A percentile compares a stretch with the other conserved stretches of the same genome.
These are phyloP conservation scores for Agrochola macilenta DNA, from an alignment of 2,888 invertebrate genomes.

Conservation along the genomic window DNA sequence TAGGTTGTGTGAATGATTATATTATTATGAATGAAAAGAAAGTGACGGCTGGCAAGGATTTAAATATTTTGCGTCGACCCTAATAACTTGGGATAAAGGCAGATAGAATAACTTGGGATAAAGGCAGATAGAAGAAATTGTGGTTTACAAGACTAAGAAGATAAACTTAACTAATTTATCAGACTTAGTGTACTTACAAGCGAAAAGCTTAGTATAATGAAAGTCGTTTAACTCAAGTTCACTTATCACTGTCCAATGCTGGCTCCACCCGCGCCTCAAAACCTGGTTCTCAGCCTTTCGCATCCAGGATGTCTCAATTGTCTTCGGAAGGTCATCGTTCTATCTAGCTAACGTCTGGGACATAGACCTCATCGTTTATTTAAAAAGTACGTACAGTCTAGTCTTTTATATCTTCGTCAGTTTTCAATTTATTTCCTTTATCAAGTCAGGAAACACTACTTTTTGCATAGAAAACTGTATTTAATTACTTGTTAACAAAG, in stretches of 20 bases:
- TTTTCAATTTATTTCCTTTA: too few species aligned
- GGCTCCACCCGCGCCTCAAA: too few species aligned
- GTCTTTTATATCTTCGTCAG: neutral
- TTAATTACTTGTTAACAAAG: neutral
- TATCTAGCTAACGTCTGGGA: neutral
- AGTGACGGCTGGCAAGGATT: neutral
- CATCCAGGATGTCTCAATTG: neutral
- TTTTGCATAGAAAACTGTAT: neutral
- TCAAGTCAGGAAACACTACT: neutral
- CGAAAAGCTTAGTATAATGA: neutral
- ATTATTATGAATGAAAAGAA: neutral
- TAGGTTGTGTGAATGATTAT: neutral
- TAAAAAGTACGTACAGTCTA: neutral
- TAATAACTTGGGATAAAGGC: neutral
- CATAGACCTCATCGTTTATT: neutral
- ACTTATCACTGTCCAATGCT: neutral
- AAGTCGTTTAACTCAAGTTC: neutral
- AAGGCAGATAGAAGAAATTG: neutral
- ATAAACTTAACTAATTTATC: neutral
- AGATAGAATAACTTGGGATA: neutral
- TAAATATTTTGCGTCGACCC: too few species aligned
- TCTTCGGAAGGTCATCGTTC: neutral
- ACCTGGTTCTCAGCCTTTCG: neutral
- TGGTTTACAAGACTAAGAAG: neutral
- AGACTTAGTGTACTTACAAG: neutral